Evolutionary conservation across 1,140 invertebrate species (phyloP).

Genomic region (Trichoplusia ni): DNA sequence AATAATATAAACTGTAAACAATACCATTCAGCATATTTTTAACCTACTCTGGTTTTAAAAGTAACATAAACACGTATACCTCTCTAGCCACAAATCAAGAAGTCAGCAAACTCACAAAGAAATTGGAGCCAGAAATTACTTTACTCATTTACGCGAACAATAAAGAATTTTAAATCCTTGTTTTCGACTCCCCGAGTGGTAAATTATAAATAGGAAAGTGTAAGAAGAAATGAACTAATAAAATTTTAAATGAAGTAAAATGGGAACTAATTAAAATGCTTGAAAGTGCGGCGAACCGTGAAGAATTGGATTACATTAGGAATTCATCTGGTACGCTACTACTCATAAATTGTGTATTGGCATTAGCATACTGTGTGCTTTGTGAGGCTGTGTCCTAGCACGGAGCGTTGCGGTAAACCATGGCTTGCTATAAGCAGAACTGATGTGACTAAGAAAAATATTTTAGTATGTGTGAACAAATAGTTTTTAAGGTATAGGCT

Average conservation of each 20-base stretch:
- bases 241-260: conserved; percentile 24
- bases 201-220: not conserved
- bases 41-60: too few species aligned
- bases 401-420: too few species aligned
- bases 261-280: conserved; percentile 19
- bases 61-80: too few species aligned
- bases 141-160: not conserved
- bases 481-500: too few species aligned
- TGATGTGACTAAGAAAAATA: too few species aligned
- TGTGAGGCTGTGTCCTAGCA: not conserved
- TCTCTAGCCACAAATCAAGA: too few species aligned
- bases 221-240: conserved; percentile 1
- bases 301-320: conserved; percentile 15
- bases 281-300: not conserved
- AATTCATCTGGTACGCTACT: not conserved
- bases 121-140: not conserved
- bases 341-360: conserved; percentile 26
- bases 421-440: too few species aligned
- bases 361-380: conserved; percentile 8
- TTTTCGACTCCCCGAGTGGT: not conserved
- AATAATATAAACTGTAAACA: too few species aligned
- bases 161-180: not conserved
- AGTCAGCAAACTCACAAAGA: too few species aligned
- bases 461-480: too few species aligned
- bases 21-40: too few species aligned